Base-by-base conservation (phyloP, 2,113 vertebrate genomes). In the Ia io region DNA sequence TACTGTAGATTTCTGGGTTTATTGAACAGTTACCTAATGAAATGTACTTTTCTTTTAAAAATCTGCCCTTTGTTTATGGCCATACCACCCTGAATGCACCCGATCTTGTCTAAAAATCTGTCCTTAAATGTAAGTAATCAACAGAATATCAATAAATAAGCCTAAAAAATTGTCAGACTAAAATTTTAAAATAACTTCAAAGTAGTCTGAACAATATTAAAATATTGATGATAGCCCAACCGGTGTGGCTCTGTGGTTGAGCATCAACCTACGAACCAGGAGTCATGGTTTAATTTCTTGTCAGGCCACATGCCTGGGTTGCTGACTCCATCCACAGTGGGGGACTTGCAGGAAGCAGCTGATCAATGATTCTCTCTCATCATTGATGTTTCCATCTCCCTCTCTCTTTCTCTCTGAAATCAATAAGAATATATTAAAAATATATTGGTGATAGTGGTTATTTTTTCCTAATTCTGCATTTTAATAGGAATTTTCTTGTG, bases 101-200 rank as follows among this genome's bases (percentile, higher is more conserved):
- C 2, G 1, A 59, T 59, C 56, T 59, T 56, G 74, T 71, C 32
- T 71, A 76, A 86, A 86, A 73, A 44, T 63, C 28, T 90, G 44
- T 73, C 37, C 28, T 93, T 91, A 65, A 90, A 95, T 91, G 65
- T 78, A 94, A 96, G n/a, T 71, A 56, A 95, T 65, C 32, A 74
- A 51, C 69, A 70, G 70, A 88, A 61, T 56, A 20, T 80, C 69
- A 77, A 32, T 53, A 10, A 76, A 70, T 25, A 92, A 42, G 2
- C 4, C 5, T 49, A 67, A 85, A 74, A 32, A 53, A 30, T 74
- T 53, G 49, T 51, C 5, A 22, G 63, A 47, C 5, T 61, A 25
- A 89, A 69, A 61, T 84, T 74, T 42, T 61, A 49, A 76, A 74
- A 79, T 79, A 92, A 32, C 35, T 0, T 53, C 47, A 67, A 92